Evolutionary conservation across 1,140 invertebrate genomes (phyloP), one percentile per base, ranked within the genome.

Genomic region (roundworm (Caenorhabditis elegans)): DNA sequence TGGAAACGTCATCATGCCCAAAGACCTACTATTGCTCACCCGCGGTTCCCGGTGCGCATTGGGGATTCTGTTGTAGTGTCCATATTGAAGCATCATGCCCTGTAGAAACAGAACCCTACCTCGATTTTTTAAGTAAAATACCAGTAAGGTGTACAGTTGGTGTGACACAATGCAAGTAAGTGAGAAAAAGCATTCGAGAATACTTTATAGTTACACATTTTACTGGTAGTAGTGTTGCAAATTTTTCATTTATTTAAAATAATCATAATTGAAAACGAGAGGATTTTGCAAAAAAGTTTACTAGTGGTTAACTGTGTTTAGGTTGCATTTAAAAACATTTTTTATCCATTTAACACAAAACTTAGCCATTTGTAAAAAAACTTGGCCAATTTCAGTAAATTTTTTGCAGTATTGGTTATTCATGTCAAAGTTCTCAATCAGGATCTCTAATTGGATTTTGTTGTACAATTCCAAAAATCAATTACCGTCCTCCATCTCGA

Each of bases 51-150:
- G 77, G 77, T 36, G 77, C 77, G 11, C 47, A 51, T 53, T 78
- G 77, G 77, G 77, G 77, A 36, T 78, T 78, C 34, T 78, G 77
- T 39, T 78, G 77, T 22, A 78, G 77, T 24, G 47, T 78, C 11
- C 46, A 78, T 24, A 53, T 78, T 28, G 34, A 78, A 78, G 77
- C 77, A 78, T 15, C 47, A 2, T 78, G 77, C 39, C 77, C 77
- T 31, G 22, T 4, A 10, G 49, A 36, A 53, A 78, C 47, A 24
- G 49, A 36, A 55, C 28, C 77, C 2, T 78, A 78, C 19, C 0
- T 53, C 1, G 77, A 78, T n/a, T 51, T 51, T 13, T 36, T 39
- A 11, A 78, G 46, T 17, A n/a, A 49, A 19, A 48, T 5, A 2
- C 77, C 77, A 11, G 49, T 78, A 0, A 78, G 49, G 34, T 78